phyloP scores from a whole-genome alignment of 2,888 invertebrate genomes.

The Tenthredo scrophulariae region DNA sequence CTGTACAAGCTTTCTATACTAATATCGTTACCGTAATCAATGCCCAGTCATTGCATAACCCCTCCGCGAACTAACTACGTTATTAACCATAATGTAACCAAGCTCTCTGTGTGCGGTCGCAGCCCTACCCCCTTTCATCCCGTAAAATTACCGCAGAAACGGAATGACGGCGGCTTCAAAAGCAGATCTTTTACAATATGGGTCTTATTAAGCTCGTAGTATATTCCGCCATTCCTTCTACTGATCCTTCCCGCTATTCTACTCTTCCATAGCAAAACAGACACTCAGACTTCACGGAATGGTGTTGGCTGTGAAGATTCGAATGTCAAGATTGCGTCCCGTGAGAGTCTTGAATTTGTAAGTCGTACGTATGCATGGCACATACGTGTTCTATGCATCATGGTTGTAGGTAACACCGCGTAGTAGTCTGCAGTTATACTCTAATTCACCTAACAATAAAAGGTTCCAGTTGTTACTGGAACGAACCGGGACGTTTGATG shows the following conservation, averaged over 20 bases:
- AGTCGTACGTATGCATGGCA: background rate
- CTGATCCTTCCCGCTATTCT: background rate
- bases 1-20: slow-evolving; percentile 4
- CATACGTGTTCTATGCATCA: background rate
- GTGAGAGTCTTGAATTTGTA: slow-evolving; percentile 1
- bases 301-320: background rate
- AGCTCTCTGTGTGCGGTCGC: slow-evolving; percentile 38
- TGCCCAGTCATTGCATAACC: slow-evolving; percentile 35
- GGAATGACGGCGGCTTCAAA: slow-evolving; percentile 34
- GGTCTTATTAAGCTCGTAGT: background rate
- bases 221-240: background rate
- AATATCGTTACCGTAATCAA: slow-evolving; percentile 46
- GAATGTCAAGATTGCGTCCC: background rate
- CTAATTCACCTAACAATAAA: slow-evolving; percentile 30
- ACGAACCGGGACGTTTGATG: slow-evolving; percentile 22
- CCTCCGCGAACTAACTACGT: slow-evolving; percentile 38
- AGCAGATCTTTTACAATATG: slow-evolving; percentile 23
- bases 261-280: background rate
- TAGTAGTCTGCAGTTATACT: slow-evolving; percentile 1
- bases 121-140: background rate
- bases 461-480: slow-evolving; percentile 39
- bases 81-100: slow-evolving; percentile 47
- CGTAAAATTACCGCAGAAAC: slow-evolving; percentile 13
- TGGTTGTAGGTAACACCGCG: slow-evolving; percentile 9
- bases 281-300: background rate